Conservation (phyloP, 2,797 vertebrate species). For the Pangasius krempfi region DNA sequence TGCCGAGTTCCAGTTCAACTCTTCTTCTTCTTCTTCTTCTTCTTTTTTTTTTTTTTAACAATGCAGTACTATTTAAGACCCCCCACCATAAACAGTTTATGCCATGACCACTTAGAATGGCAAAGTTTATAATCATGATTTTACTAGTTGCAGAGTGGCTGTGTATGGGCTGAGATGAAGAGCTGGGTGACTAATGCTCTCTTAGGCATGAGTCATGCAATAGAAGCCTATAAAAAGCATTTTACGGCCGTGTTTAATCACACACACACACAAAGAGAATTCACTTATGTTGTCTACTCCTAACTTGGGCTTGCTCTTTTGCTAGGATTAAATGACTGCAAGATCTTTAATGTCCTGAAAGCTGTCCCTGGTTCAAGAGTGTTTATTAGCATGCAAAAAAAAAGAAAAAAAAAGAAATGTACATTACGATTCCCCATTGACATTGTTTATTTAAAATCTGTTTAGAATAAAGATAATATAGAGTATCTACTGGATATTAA, state of each 20-base stretch:
- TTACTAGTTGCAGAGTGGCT: constrained; percentile 32
- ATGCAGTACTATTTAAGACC: constrained; percentile 21
- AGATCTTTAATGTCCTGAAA: constrained; percentile 38
- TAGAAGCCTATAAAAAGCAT: constrained; percentile 55
- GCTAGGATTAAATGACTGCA: constrained; percentile 18
- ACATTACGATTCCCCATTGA: constrained; percentile 32
- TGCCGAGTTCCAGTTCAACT: neutral
- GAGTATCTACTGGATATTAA: neutral
- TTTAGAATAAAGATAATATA: constrained; percentile 54
- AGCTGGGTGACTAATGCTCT: constrained; percentile 53
- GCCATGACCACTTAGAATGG: constrained; percentile 38
- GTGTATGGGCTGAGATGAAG: constrained; percentile 27
- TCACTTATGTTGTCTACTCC: constrained; percentile 13
- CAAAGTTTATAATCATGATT: constrained; percentile 44
- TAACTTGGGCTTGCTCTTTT: constrained; percentile 18
- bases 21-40: neutral
- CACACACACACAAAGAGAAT: constrained; percentile 39
- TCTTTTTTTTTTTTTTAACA: neutral
- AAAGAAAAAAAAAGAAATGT: neutral
- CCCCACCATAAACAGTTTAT: constrained; percentile 28
- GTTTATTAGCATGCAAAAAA: constrained; percentile 28
- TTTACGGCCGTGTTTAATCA: constrained; percentile 32
- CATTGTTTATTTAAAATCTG: constrained; percentile 48
- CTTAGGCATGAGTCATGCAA: constrained; percentile 50
- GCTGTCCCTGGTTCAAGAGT: constrained; percentile 12